phyloP scores from a whole-genome alignment of 2,797 vertebrate genomes.

The Onychomys torridus region DNA sequence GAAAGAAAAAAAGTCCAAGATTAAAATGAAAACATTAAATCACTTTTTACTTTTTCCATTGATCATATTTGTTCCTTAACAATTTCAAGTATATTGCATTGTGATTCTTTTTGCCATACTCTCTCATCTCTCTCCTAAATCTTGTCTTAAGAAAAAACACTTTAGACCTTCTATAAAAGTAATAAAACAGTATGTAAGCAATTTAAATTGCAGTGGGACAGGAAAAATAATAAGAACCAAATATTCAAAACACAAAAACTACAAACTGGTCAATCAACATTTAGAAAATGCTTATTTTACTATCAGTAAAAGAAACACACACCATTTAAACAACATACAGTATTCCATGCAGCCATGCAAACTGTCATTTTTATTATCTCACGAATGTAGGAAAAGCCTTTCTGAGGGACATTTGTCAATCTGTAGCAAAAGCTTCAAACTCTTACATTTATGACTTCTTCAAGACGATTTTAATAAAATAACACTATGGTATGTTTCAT shows the following conservation, averaged over 20 bases:
- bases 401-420: neutral
- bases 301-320: neutral
- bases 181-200: neutral
- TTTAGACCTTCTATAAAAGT: neutral
- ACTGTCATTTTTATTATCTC: neutral
- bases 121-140: neutral
- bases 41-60: neutral
- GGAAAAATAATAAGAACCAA: neutral
- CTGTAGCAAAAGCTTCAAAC: neutral
- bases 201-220: neutral
- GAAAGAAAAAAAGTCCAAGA: neutral
- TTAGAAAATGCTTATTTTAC: neutral
- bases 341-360: neutral
- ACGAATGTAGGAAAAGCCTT: neutral
- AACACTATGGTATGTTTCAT: neutral
- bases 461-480: constrained; percentile 18
- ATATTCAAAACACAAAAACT: constrained; percentile 27
- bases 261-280: neutral
- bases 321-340: neutral
- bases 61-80: neutral
- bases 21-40: constrained; percentile 40
- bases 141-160: neutral
- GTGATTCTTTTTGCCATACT: neutral
- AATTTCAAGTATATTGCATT: neutral
- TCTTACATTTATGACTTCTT: neutral